These are phyloP conservation scores for Leptogaster cylindrica DNA, from an alignment of 2,888 invertebrate species.

Conservation along the genomic window DNA sequence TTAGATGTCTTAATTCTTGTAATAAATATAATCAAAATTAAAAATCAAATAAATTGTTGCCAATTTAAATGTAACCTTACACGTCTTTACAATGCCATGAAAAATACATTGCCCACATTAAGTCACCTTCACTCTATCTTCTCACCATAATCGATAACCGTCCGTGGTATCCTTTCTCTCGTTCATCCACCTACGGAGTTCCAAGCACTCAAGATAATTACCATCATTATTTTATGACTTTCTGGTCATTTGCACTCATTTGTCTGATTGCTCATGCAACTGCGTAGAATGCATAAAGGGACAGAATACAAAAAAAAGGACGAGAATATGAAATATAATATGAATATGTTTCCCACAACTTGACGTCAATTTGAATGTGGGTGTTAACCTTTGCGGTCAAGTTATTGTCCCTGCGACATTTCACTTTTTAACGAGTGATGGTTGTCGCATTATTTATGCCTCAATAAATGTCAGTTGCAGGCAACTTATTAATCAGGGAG, in stretches of 20 bases:
- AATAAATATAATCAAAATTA: too few relatives aligned
- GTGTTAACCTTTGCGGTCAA: neutral
- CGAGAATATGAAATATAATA: too few relatives aligned
- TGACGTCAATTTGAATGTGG: neutral
- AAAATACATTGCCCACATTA: too few relatives aligned
- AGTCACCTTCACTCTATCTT: neutral
- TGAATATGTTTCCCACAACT: too few relatives aligned
- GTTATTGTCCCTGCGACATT: neutral
- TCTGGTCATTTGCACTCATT: conserved; percentile 7
- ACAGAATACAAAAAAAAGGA: too few relatives aligned
- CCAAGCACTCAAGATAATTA: neutral
- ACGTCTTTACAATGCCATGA: too few relatives aligned
- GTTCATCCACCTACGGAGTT: neutral
- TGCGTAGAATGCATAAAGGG: neutral
- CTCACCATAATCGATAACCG: neutral
- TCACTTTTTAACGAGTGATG: neutral
- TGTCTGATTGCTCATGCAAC: neutral
- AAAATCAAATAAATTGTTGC: too few relatives aligned
- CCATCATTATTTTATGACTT: neutral
- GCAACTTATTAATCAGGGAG: conserved; percentile 2
- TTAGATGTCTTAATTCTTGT: too few relatives aligned
- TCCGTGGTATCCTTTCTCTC: neutral
- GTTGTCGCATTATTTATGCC: neutral
- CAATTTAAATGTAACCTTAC: too few relatives aligned
- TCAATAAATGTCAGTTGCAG: neutral